Evolutionary conservation across 2,113 vertebrate species (phyloP).

Genomic region (Apodemus speciosus): DNA sequence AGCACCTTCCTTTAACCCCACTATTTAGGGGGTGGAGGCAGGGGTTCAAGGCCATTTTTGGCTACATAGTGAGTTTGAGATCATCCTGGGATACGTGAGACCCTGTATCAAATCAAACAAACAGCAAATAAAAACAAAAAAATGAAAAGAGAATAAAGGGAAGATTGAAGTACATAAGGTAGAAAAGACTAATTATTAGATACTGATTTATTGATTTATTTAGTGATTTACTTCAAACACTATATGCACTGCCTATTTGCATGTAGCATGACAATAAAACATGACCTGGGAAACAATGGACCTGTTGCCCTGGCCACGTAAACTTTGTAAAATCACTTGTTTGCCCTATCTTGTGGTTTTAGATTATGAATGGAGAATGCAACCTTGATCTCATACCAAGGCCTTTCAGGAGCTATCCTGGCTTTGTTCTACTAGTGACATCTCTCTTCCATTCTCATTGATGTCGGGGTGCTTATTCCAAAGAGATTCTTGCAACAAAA

Average conservation of each 20-base stretch:
- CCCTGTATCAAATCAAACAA: neutral
- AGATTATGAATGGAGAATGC: neutral
- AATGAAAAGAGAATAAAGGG: neutral
- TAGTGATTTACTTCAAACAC: neutral
- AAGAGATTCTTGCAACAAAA: neutral
- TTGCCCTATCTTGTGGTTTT: neutral
- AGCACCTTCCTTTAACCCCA: neutral
- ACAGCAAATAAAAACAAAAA: neutral
- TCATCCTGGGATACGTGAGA: neutral
- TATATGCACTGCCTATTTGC: neutral
- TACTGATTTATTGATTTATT: neutral
- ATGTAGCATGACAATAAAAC: neutral
- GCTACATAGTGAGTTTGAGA: neutral
- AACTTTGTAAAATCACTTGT: neutral
- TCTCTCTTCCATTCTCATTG: neutral
- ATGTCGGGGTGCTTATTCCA: neutral
- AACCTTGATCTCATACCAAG: neutral
- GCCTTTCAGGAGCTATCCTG: neutral
- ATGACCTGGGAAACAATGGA: neutral
- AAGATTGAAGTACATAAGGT: neutral
- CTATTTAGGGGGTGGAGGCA: neutral
- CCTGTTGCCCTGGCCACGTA: too few species aligned
- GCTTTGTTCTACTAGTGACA: neutral
- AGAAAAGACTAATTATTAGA: neutral
- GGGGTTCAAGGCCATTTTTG: neutral